Conservation (phyloP, 2,888 invertebrate species). For the Phyllotreta cruciferae region DNA sequence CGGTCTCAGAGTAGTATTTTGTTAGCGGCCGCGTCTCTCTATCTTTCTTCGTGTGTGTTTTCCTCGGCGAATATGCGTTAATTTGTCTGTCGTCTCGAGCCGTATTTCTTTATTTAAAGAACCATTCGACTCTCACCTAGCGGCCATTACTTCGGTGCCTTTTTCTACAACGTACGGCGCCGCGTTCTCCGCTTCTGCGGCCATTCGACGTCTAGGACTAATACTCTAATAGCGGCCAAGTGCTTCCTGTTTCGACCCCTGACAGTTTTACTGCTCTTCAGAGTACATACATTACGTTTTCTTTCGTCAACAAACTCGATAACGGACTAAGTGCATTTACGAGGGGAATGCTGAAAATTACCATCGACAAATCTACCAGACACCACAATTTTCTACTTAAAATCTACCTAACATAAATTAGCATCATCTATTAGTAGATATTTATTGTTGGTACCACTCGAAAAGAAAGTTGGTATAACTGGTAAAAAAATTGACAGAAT, state of each 20-base stretch:
- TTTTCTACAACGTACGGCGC: constrained; percentile 48
- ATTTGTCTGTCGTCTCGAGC: constrained; percentile 59
- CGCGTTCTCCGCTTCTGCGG: constrained; percentile 52
- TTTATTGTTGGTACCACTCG: no score
- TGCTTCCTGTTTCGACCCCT: constrained; percentile 55
- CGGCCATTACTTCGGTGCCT: constrained; percentile 51
- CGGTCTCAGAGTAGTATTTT: constrained; percentile 50
- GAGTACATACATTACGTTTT: constrained; percentile 54
- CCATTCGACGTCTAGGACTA: constrained; percentile 53
- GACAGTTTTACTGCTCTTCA: constrained; percentile 56
- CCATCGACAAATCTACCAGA: no score
- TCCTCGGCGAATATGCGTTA: constrained; percentile 50
- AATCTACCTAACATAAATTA: no score
- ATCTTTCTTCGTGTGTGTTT: constrained; percentile 49
- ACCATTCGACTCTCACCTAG: constrained; percentile 59
- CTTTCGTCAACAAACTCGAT: constrained; percentile 53
- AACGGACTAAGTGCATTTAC: constrained; percentile 43
- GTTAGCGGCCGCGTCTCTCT: constrained; percentile 48
- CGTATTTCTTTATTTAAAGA: constrained; percentile 61
- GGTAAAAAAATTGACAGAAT: no score
- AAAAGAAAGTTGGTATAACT: no score
- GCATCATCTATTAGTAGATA: no score
- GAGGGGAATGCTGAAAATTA: neutral
- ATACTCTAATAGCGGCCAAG: constrained; percentile 52
- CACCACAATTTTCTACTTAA: no score